phyloP scores from a whole-genome alignment of 2,113 vertebrate genomes.

The Pomatorhinus ruficollis region DNA sequence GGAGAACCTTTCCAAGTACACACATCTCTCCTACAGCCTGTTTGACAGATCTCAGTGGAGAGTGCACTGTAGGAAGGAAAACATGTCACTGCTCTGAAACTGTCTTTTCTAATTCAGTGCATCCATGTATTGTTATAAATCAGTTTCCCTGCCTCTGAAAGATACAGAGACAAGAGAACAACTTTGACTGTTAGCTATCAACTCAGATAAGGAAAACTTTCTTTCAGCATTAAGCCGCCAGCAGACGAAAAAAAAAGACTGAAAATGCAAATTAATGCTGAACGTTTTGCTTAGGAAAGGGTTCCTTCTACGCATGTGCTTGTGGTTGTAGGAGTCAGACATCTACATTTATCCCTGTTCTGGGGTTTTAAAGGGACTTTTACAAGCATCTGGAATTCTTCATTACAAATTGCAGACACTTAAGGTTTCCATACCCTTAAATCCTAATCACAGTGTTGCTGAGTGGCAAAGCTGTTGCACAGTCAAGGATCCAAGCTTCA shows the following conservation, averaged over 20 bases:
- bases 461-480: neutral
- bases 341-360: neutral
- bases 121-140: constrained; percentile 75
- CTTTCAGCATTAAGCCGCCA: constrained; percentile 39
- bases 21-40: constrained; percentile 3
- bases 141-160: constrained; percentile 65
- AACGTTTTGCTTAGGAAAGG: neutral
- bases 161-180: constrained; percentile 61
- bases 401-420: neutral
- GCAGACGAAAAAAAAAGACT: neutral
- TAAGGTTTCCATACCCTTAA: neutral
- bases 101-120: constrained; percentile 82
- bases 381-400: neutral
- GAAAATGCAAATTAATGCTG: constrained; percentile 20
- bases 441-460: neutral
- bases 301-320: neutral
- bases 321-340: neutral
- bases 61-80: constrained; percentile 58
- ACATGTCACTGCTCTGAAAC: constrained; percentile 77
- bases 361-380: neutral
- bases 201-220: constrained; percentile 56
- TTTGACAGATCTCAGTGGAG: constrained; percentile 52
- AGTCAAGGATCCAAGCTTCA: neutral
- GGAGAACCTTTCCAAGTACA: constrained; percentile 7
- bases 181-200: constrained; percentile 67